These are phyloP conservation scores for Pteronura brasiliensis DNA, from an alignment of 2,113 vertebrate species.

Conservation along the genomic window DNA sequence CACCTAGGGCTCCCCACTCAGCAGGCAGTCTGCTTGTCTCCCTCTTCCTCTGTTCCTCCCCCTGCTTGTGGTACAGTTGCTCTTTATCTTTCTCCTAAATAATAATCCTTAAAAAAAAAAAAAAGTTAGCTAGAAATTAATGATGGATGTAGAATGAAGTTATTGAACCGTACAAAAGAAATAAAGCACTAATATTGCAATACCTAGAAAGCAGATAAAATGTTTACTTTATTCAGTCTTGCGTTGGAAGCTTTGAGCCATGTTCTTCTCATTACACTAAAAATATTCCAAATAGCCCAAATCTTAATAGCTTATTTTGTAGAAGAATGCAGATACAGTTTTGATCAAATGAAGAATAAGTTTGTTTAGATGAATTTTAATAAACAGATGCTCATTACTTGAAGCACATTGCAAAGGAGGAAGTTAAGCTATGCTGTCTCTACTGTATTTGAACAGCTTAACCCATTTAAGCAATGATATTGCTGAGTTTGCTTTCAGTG, in stretches of 20 bases:
- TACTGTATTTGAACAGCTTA: neutral
- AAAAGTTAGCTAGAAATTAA: neutral
- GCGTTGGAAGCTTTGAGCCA: neutral
- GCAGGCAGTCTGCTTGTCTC: neutral
- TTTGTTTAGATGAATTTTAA: slow-evolving; percentile 2
- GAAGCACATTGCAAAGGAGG: neutral
- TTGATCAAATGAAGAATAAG: neutral
- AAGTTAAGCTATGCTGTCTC: neutral
- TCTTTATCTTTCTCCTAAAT: neutral
- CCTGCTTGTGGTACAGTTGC: neutral
- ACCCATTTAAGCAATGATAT: neutral
- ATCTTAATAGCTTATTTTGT: slow-evolving; percentile 8
- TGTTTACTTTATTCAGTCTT: neutral
- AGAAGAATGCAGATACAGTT: neutral
- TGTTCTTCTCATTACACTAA: slow-evolving; percentile 10
- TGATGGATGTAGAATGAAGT: neutral
- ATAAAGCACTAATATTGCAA: neutral
- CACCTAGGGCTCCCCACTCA: neutral
- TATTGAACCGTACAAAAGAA: neutral
- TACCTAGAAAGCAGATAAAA: neutral
- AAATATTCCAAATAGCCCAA: neutral
- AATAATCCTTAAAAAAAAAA: neutral
- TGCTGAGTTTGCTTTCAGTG: neutral
- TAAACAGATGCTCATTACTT: neutral
- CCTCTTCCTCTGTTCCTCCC: neutral